A percentile compares a stretch with the other conserved stretches of the same genome.
phyloP scores from a whole-genome alignment of 1,140 invertebrate species.

The Orchesella cincta region DNA sequence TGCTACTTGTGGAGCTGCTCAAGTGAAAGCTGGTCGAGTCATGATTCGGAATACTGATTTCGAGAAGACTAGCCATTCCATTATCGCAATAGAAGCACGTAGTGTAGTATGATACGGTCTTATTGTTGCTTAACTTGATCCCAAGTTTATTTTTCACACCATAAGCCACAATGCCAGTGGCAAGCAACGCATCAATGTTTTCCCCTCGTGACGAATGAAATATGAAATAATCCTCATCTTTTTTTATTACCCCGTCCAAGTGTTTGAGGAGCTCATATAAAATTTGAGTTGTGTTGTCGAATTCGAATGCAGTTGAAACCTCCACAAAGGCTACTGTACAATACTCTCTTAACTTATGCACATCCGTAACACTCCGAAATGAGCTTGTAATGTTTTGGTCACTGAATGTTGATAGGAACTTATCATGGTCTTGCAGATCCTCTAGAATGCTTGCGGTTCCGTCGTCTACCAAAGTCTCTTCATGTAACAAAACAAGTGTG shows the following conservation, averaged over 20 bases:
- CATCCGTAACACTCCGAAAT: not conserved
- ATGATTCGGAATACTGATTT: not conserved
- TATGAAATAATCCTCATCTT: slow-evolving; percentile 32
- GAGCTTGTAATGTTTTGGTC: not conserved
- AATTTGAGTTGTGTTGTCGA: not conserved
- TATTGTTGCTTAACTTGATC: not conserved
- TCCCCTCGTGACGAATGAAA: not conserved
- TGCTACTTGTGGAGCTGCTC: not conserved
- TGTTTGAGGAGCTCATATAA: not conserved
- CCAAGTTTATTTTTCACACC: not conserved
- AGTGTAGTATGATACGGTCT: not conserved
- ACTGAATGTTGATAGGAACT: not conserved
- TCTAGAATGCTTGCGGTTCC: not conserved
- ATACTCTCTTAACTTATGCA: slow-evolving; percentile 1
- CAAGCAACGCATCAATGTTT: not conserved
- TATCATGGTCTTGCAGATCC: not conserved
- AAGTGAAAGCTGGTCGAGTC: not conserved
- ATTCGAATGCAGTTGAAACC: not conserved
- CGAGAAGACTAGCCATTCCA: not conserved
- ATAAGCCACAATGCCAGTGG: not conserved
- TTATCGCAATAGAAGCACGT: slow-evolving; percentile 17
- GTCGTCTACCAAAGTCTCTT: not conserved
- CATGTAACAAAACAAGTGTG: not conserved
- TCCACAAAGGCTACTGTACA: not conserved
- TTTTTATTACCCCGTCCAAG: slow-evolving; percentile 5